Evolutionary conservation across 2,113 vertebrate species (phyloP).

Genomic region (Crypturellus undulatus): DNA sequence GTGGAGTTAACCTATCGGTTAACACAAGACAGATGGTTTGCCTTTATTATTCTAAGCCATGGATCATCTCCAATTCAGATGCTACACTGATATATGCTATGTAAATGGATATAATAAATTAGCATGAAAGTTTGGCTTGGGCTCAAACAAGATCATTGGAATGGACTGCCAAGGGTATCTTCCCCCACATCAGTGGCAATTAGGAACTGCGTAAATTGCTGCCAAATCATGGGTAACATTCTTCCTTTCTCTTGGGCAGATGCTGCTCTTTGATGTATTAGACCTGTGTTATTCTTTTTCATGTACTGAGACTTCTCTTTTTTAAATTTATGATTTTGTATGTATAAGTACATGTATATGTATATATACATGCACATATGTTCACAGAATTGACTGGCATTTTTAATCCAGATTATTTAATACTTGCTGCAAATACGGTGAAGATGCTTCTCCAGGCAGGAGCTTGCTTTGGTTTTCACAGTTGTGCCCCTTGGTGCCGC

Average conservation of each 20-base stretch:
- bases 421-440: background rate
- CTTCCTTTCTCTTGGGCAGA: background rate
- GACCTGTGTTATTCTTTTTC: background rate
- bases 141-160: background rate
- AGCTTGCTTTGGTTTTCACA: background rate
- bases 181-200: background rate
- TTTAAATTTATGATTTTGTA: background rate
- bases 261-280: background rate
- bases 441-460: background rate
- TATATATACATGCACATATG: background rate
- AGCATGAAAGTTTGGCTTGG: background rate
- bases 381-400: background rate
- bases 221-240: background rate
- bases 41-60: background rate
- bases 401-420: background rate
- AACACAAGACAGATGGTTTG: background rate
- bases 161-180: background rate
- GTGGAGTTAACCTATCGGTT: background rate
- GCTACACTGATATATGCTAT: background rate
- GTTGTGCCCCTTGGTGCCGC: background rate
- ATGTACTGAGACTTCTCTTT: background rate
- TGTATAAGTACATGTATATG: background rate
- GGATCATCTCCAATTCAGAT: background rate
- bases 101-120: background rate
- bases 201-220: background rate